Evolutionary conservation across 2,888 invertebrate genomes (phyloP).

Genomic region (Drosophila longiperda): DNA sequence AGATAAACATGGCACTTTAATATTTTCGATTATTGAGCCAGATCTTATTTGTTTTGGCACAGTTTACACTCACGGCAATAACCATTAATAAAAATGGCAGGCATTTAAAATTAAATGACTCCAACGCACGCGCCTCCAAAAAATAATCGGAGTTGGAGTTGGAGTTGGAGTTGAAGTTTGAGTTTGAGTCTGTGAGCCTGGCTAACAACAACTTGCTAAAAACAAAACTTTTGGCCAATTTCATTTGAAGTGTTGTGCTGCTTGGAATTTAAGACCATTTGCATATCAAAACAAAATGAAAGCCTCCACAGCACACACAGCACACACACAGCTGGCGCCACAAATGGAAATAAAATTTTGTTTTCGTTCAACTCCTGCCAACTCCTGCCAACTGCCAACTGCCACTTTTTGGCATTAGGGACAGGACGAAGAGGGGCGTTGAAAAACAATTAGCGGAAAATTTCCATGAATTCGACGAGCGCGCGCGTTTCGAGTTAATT

Average conservation of each 20-base stretch:
- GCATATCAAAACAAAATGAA: conserved; percentile 77
- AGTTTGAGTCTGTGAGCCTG: background rate
- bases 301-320: conserved; percentile 43
- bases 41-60: conserved; percentile 9
- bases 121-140: conserved; percentile 36
- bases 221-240: conserved; percentile 73
- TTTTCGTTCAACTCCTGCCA: conserved; percentile 1
- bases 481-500: conserved; percentile 73
- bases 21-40: conserved; percentile 70
- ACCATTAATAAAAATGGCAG: conserved; percentile 77
- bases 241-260: conserved; percentile 68
- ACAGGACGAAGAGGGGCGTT: conserved; percentile 10
- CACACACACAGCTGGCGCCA: conserved; percentile 52
- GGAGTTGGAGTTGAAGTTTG: no score
- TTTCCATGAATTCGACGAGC: conserved; percentile 59
- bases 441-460: conserved; percentile 74
- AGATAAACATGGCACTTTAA: conserved; percentile 7
- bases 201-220: conserved; percentile 22
- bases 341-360: conserved; percentile 42
- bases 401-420: background rate
- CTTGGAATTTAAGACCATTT: conserved; percentile 62
- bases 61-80: conserved; percentile 71
- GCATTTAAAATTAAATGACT: conserved; percentile 78
- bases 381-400: background rate
- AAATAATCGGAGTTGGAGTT: background rate